Conservation (phyloP, 2,113 vertebrate species). For the Nothobranchius kuhntae region DNA sequence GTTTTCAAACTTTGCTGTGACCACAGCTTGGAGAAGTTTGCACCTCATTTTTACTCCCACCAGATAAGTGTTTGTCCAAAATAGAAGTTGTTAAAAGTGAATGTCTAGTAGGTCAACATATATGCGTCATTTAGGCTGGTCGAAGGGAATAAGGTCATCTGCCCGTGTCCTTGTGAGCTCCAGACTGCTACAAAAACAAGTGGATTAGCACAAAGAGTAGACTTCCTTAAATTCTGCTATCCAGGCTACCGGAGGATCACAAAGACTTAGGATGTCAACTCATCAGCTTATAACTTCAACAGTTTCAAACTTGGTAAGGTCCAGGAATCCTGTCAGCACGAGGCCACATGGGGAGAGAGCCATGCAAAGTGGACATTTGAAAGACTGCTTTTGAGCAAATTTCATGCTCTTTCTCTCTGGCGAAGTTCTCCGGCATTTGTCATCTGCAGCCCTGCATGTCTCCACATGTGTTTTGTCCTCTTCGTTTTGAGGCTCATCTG, state of each 20-base stretch:
- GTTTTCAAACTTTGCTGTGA: conserved; percentile 33
- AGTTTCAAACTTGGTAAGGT: conserved; percentile 15
- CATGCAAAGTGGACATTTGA: conserved; percentile 26
- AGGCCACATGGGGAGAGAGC: conserved; percentile 29
- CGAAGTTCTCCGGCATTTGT: conserved; percentile 9
- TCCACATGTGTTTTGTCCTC: neutral
- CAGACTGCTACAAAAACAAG: conserved; percentile 7
- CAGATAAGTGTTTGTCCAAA: conserved; percentile 4
- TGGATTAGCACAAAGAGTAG: neutral
- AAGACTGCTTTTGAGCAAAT: conserved; percentile 17
- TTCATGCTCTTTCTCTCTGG: neutral
- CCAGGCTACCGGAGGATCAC: conserved; percentile 30
- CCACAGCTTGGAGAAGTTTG: conserved; percentile 16
- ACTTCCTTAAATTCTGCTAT: conserved; percentile 11
- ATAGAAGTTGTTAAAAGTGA: conserved; percentile 17
- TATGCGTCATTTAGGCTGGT: conserved; percentile 6
- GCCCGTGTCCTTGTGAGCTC: conserved; percentile 16
- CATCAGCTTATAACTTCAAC: neutral
- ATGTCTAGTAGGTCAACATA: conserved; percentile 21
- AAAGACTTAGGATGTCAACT: conserved; percentile 3
- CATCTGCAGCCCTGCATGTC: conserved; percentile 8
- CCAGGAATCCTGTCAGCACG: conserved; percentile 16
- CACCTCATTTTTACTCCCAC: conserved; percentile 10
- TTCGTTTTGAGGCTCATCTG: conserved; percentile 15
- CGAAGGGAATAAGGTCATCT: neutral